Evolutionary conservation across 2,888 invertebrate genomes (phyloP), one percentile per base, ranked within the genome.

Genomic region (Stenodera caucasica): DNA sequence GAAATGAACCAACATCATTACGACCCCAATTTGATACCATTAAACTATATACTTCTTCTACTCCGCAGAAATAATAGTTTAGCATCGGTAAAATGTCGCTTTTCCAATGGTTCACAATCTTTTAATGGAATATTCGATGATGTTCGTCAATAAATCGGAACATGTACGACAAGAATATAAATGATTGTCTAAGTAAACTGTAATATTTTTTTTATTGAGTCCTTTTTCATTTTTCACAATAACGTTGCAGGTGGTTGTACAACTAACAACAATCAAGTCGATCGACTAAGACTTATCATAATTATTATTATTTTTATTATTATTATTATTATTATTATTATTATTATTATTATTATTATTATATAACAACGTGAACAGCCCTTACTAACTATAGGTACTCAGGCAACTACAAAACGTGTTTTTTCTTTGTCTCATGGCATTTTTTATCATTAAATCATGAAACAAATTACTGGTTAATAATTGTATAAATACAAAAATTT

Each of bases 361-460:
- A 76, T 79, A 80, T 81, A 81, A 81, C 81, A 81, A 81, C 80
- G 81, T 81, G 81, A 81, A 81, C 80, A 81, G 81, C 80, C 79
- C 78, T 80, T 78, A 77, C 77, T 78, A 80, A 76, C 79, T 80
- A 80, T 76, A 80, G 78, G 80, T 80, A 80, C 77, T 80, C 77
- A 78, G 80, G 81, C 80, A 80, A 78, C 79, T 80, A 80, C 80
- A 77, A 77, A 40, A 77, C 75, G 74, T 77, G 75, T 71, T 72
- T 57, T 9, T n/a, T 40, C 59, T 63, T 65, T 76, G 75, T 78
- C 75, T 75, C 77, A 77, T 75, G 72, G 74, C 72, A 67, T 37
- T 37, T 15, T 21, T 40, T 11, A 40, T 40, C 9, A 12, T 4
- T 26, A 26, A 26, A 40, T 74, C 61, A 75, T 78, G 75, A 80